These are phyloP conservation scores for Sycophaga agraensis DNA, from an alignment of 1,140 invertebrate species.

Conservation along the genomic window DNA sequence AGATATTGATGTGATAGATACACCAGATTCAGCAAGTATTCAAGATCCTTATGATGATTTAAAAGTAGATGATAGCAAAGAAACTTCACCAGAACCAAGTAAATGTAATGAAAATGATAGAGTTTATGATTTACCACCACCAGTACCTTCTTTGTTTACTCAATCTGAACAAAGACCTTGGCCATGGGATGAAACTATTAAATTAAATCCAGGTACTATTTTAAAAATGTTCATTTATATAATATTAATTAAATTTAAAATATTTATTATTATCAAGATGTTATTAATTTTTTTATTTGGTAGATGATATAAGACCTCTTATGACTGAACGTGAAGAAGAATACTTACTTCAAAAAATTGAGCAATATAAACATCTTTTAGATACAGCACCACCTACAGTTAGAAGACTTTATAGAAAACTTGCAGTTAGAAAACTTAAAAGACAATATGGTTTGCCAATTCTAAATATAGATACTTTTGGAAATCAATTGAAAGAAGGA, in stretches of 20 bases:
- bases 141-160: constrained; percentile 8
- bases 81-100: not conserved
- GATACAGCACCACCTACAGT: constrained; percentile 49
- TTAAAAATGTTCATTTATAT: not conserved
- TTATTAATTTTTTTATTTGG: not conserved
- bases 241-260: not conserved
- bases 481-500: constrained; percentile 31
- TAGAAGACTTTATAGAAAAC: constrained; percentile 62
- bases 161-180: constrained; percentile 6
- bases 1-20: constrained; percentile 2
- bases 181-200: constrained; percentile 28
- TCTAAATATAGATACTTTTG: constrained; percentile 61
- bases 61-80: not conserved
- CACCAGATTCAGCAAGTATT: not conserved
- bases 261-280: not conserved
- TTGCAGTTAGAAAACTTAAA: constrained; percentile 65
- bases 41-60: not conserved
- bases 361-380: constrained; percentile 44
- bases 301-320: constrained; percentile 31
- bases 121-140: constrained; percentile 11
- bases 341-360: constrained; percentile 58
- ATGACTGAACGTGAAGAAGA: constrained; percentile 65
- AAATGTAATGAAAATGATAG: not conserved
- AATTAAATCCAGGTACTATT: constrained; percentile 19
- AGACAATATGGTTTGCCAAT: constrained; percentile 60